These are phyloP conservation scores for Telmatochromis brachygnathus DNA, from an alignment of 2,113 vertebrate species.

Conservation along the genomic window DNA sequence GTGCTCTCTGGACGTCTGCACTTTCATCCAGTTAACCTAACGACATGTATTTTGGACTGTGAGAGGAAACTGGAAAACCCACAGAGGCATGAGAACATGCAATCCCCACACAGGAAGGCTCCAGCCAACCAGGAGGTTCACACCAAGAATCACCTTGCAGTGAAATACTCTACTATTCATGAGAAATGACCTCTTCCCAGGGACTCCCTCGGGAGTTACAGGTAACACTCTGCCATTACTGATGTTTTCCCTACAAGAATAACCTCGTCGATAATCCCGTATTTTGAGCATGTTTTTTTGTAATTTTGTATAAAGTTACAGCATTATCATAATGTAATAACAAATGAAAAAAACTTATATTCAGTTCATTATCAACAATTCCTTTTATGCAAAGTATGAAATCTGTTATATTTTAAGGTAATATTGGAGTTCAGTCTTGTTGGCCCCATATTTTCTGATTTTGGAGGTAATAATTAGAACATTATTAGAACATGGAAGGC, in stretches of 20 bases:
- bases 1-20: not conserved
- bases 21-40: not conserved
- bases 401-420: not conserved
- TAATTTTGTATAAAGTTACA: rapidly evolving
- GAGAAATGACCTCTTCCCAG: not conserved
- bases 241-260: not conserved
- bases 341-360: not conserved
- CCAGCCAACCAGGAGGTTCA: not conserved
- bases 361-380: not conserved
- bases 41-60: not conserved
- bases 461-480: not conserved
- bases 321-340: not conserved
- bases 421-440: not conserved
- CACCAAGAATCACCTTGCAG: not conserved
- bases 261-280: not conserved
- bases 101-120: not conserved
- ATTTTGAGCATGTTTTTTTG: not conserved
- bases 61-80: not conserved
- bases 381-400: not conserved
- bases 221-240: not conserved
- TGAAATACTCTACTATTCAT: not conserved
- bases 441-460: not conserved
- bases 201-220: not conserved
- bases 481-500: not conserved
- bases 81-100: not conserved